phyloP scores from a whole-genome alignment of 2,888 invertebrate species.

The Leucophenga montana region DNA sequence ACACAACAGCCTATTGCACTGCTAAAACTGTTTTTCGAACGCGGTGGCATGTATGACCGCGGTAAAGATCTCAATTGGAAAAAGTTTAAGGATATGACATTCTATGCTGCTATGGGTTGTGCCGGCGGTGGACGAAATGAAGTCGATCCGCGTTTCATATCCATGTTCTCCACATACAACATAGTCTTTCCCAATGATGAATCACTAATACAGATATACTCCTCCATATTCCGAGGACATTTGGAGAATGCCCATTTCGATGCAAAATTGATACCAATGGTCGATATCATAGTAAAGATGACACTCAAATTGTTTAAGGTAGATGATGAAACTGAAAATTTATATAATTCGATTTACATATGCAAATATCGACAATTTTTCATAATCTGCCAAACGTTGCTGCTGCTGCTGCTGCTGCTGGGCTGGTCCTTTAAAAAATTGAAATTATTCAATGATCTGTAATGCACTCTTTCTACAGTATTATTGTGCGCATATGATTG shows the following conservation, averaged over 20 bases:
- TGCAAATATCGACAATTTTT: conserved; percentile 72
- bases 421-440: too few species aligned
- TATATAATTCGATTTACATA: conserved; percentile 72
- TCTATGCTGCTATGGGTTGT: conserved; percentile 88
- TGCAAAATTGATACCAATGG: conserved; percentile 78
- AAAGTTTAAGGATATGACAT: conserved; percentile 84
- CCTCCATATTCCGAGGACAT: conserved; percentile 87
- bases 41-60: conserved; percentile 90
- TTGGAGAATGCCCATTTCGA: conserved; percentile 77
- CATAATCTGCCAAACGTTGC: conserved; percentile 57
- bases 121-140: conserved; percentile 93
- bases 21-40: conserved; percentile 90
- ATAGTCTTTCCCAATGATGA: conserved; percentile 86
- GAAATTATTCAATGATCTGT: conserved; percentile 71
- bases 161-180: conserved; percentile 91
- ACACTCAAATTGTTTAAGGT: conserved; percentile 89
- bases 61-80: conserved; percentile 94
- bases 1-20: conserved; percentile 95
- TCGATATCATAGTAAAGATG: conserved; percentile 81
- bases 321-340: conserved; percentile 64
- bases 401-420: too few species aligned
- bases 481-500: conserved; percentile 51
- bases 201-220: conserved; percentile 87
- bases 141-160: conserved; percentile 92
- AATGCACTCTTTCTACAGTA: conserved; percentile 50